Evolutionary conservation across 1,140 invertebrate species (phyloP).

Genomic region (Chionoecetes opilio): DNA sequence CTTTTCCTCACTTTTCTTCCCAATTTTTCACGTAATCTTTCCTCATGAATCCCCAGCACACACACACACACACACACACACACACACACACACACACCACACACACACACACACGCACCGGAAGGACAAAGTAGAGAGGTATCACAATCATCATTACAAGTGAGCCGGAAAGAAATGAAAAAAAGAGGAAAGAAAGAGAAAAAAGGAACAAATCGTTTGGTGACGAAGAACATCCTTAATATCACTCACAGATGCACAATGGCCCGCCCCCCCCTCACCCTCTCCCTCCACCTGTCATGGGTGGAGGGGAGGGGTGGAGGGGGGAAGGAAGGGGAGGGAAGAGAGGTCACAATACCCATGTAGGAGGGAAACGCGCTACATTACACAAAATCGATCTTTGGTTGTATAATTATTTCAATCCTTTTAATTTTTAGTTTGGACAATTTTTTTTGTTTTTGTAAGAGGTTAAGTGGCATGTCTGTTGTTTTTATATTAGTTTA

Average conservation of each 20-base stretch:
- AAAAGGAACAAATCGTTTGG: slow-evolving; percentile 71
- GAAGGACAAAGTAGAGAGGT: background rate
- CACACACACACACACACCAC: slow-evolving; percentile 42
- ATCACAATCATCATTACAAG: slow-evolving; percentile 66
- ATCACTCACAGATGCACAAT: slow-evolving; percentile 54
- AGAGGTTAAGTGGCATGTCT: no score
- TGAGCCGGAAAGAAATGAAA: slow-evolving; percentile 51
- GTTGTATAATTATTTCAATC: background rate
- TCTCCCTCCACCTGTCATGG: background rate
- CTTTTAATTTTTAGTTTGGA: no score
- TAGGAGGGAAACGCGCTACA: background rate
- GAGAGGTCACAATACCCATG: background rate
- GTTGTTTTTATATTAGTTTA: no score
- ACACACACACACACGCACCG: slow-evolving; percentile 49
- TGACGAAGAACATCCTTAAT: slow-evolving; percentile 50
- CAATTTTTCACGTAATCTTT: background rate
- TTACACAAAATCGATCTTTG: background rate
- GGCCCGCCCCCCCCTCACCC: background rate
- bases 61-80: slow-evolving; percentile 52
- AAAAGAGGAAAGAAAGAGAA: background rate
- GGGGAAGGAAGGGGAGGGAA: background rate
- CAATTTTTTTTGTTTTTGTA: no score
- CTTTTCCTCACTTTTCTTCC: background rate
- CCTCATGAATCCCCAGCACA: background rate
- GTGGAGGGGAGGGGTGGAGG: background rate